phyloP scores from a whole-genome alignment of 2,113 vertebrate species.

The Pygoscelis adeliae region DNA sequence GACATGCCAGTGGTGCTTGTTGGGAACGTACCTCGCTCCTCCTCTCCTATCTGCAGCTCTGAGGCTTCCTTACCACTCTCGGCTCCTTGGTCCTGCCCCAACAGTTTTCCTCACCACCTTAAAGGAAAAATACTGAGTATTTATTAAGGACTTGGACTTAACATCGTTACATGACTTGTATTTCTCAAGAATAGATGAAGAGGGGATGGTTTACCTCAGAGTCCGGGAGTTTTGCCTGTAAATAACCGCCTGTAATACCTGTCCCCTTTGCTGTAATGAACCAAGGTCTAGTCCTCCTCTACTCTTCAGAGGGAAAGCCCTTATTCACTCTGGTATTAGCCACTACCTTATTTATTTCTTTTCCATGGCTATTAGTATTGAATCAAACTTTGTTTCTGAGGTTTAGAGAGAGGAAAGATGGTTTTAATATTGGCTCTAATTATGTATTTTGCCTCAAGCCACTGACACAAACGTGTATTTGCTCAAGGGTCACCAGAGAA shows the following conservation, averaged over 20 bases:
- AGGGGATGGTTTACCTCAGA: background rate
- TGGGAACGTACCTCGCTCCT: background rate
- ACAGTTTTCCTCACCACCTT: background rate
- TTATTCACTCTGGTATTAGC: background rate
- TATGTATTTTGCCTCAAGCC: background rate
- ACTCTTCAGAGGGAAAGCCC: background rate
- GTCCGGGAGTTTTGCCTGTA: background rate
- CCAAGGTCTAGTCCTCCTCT: background rate
- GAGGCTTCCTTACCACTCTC: background rate
- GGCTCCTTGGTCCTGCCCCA: background rate
- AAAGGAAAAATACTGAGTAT: background rate
- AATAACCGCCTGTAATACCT: background rate
- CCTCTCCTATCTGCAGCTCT: background rate
- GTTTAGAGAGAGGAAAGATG: background rate
- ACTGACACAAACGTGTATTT: slow-evolving; percentile 3
- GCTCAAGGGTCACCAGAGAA: slow-evolving; percentile 3
- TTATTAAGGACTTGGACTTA: background rate
- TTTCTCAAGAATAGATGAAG: background rate
- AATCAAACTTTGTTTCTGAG: slow-evolving; percentile 19
- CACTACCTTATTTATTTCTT: background rate
- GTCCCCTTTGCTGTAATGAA: background rate
- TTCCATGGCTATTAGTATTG: background rate
- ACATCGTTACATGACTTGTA: background rate
- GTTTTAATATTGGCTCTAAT: slow-evolving; percentile 16
- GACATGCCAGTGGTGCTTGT: background rate